Evolutionary conservation across 2,888 invertebrate genomes (phyloP).

Genomic region (Heliconius cydno): DNA sequence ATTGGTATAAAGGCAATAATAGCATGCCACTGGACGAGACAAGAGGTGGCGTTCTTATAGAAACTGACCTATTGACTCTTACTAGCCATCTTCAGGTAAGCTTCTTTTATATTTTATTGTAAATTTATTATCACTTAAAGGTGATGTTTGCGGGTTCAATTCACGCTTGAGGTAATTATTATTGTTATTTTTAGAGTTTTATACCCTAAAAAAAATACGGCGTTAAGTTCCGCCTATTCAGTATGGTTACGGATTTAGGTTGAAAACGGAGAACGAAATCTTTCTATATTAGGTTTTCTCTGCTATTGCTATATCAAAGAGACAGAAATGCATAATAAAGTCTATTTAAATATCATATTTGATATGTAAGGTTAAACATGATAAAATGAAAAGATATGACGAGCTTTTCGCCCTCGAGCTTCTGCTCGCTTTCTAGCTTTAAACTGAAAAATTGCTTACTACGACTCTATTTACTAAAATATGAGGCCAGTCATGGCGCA

Average conservation of each 20-base stretch:
- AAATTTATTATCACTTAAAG: background rate
- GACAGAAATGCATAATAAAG: too few relatives aligned
- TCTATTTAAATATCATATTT: background rate
- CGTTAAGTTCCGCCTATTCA: too few relatives aligned
- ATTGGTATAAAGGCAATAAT: constrained; percentile 71
- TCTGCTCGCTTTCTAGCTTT: background rate
- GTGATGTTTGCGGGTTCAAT: background rate
- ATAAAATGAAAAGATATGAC: background rate
- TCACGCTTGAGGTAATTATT: too few relatives aligned
- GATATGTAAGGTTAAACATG: background rate
- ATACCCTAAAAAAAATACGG: too few relatives aligned
- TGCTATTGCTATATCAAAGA: too few relatives aligned
- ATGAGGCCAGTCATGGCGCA: too few relatives aligned
- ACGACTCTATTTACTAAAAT: background rate
- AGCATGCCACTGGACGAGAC: constrained; percentile 68
- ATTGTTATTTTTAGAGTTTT: too few relatives aligned
- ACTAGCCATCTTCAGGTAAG: constrained; percentile 75
- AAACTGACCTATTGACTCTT: constrained; percentile 72
- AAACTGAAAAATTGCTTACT: background rate
- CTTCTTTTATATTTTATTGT: background rate
- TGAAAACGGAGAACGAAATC: too few relatives aligned
- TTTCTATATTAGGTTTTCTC: too few relatives aligned
- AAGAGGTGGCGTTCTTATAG: constrained; percentile 78
- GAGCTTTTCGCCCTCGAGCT: background rate
- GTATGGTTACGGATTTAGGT: too few relatives aligned